phyloP scores from a whole-genome alignment of 1,140 invertebrate genomes.

The Scaptomyza graminum region DNA sequence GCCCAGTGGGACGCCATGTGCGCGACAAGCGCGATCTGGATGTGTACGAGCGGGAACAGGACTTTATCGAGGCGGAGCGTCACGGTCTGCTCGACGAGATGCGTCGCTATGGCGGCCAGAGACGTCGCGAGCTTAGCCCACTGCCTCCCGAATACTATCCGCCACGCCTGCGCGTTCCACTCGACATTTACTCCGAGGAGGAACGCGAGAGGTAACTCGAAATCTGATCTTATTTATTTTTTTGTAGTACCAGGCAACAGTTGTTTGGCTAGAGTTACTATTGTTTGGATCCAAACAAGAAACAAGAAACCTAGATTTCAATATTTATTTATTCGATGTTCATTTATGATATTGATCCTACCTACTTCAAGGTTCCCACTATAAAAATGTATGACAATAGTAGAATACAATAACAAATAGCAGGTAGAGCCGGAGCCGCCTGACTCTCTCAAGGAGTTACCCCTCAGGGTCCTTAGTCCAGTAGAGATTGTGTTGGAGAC shows the following conservation, averaged over 20 bases:
- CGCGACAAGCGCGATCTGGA: conserved; percentile 68
- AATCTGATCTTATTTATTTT: too few relatives aligned
- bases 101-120: conserved; percentile 59
- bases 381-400: too few relatives aligned
- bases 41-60: conserved; percentile 74
- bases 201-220: conserved; percentile 65
- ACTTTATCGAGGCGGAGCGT: conserved; percentile 69
- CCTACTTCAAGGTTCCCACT: too few relatives aligned
- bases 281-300: too few relatives aligned
- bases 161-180: conserved; percentile 59
- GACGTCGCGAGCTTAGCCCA: conserved; percentile 66
- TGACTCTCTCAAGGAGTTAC: too few relatives aligned
- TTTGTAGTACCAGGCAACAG: too few relatives aligned
- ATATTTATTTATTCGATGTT: background rate
- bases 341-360: too few relatives aligned
- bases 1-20: conserved; percentile 50
- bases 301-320: background rate
- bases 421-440: too few relatives aligned
- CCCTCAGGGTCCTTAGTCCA: too few relatives aligned
- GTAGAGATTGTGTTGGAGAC: too few relatives aligned
- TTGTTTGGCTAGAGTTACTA: too few relatives aligned
- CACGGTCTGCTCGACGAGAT: conserved; percentile 71
- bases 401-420: too few relatives aligned
- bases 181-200: conserved; percentile 77
- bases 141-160: conserved; percentile 63